Conservation (phyloP, 1,140 invertebrate genomes). For the Rhizoglyphus robini region DNA sequence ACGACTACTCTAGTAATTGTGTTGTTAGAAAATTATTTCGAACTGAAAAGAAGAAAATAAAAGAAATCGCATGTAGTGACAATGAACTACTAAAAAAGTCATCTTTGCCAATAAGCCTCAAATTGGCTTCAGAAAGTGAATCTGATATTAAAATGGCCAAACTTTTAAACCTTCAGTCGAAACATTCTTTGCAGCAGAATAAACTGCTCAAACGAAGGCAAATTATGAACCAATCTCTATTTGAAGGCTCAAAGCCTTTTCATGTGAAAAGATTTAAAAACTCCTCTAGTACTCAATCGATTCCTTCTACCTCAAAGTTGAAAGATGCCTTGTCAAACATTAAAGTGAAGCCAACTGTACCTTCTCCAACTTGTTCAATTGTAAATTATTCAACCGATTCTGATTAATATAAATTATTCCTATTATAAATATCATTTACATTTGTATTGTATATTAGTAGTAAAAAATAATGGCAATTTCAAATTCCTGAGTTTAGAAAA, state of each 20-base stretch:
- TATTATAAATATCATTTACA: too few relatives aligned
- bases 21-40: constrained; percentile 64
- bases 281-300: background rate
- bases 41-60: constrained; percentile 51
- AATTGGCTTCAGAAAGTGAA: constrained; percentile 51
- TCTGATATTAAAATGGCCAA: constrained; percentile 64
- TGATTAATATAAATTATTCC: too few relatives aligned
- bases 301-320: background rate
- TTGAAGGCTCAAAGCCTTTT: background rate
- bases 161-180: constrained; percentile 50
- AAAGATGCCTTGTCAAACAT: background rate
- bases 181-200: constrained; percentile 25
- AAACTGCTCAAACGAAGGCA: constrained; percentile 21
- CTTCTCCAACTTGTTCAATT: background rate
- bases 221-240: constrained; percentile 23
- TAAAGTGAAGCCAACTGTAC: background rate
- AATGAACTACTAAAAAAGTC: constrained; percentile 1
- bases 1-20: constrained; percentile 72
- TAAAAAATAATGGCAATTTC: too few relatives aligned
- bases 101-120: constrained; percentile 13
- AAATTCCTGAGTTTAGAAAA: too few relatives aligned
- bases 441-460: too few relatives aligned
- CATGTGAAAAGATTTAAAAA: background rate
- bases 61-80: constrained; percentile 31
- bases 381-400: background rate